phyloP scores from a whole-genome alignment of 2,113 vertebrate genomes.

The Pomatostomus ruficeps region DNA sequence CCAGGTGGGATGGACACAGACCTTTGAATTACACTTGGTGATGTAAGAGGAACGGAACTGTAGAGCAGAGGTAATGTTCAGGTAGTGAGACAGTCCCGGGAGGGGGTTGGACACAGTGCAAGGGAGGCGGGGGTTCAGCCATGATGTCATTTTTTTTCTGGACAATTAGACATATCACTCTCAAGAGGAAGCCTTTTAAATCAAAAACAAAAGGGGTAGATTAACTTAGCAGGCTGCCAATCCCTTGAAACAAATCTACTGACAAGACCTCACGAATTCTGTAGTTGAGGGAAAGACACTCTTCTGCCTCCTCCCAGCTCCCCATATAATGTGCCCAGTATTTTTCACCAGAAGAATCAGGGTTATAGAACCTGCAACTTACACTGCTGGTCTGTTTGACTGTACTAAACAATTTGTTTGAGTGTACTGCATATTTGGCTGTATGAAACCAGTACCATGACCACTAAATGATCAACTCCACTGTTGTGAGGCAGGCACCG shows the following conservation, averaged over 20 bases:
- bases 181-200: not conserved
- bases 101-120: accelerated
- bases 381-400: not conserved
- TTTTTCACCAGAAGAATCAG: not conserved
- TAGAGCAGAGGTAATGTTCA: not conserved
- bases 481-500: not conserved
- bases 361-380: not conserved
- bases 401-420: not conserved
- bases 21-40: not conserved
- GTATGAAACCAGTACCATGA: not conserved
- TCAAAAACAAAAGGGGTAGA: not conserved
- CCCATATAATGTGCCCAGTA: not conserved
- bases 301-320: not conserved
- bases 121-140: not conserved
- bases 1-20: not conserved
- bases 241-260: not conserved
- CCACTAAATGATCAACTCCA: not conserved
- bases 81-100: not conserved
- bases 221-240: not conserved
- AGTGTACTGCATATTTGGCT: not conserved
- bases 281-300: not conserved
- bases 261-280: not conserved
- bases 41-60: not conserved
- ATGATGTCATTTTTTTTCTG: not conserved
- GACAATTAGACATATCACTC: not conserved